Evolutionary conservation across 2,888 invertebrate species (phyloP), one percentile per base, ranked within the genome.

Genomic region (Ectemnius lituratus): DNA sequence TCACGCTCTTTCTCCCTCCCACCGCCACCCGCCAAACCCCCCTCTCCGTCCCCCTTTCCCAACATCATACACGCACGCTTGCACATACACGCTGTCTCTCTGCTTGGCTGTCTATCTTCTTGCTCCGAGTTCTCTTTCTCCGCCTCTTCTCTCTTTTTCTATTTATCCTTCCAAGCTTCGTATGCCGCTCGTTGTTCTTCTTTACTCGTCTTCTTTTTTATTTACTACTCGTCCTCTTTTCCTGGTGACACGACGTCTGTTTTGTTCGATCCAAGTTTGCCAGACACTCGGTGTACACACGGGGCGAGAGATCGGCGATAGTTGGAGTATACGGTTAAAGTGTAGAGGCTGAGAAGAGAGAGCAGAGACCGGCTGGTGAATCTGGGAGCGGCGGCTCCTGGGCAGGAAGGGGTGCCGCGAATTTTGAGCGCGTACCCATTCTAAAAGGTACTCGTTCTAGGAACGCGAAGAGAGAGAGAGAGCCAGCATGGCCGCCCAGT

Each of bases 401-500:
- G 60, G 20, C 47, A 59, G 58, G 69, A 73, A 23, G 56, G 72
- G 66, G 62, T 66, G 46, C 52, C 64, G 70, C 60, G 66, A 79
- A 78, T 78, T 82, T 68, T 67, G 73, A 70, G 47, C 82, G 82
- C 66, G 62, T 59, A 73, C 70, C 73, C 75, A 52, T 52, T 52
- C 37, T 37, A 67, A 78, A 81, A 78, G 75, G 78, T 68, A 75
- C 82, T 65, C 79, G 60, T 85, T 82, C 79, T 82, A 76, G 83
- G 80, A 81, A 83, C 82, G 80, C 81, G 76, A 11, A 8, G 37
- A 37, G 37, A 37, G 37, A 83, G 78, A 73, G 76, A 80, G 81
- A 77, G 76, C 81, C 83, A 86, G 86, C 82, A 87, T 87, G 86
- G 87, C 86, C 83, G 86, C 83, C 82, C 78, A 80, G 74, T 79